Base-by-base conservation (phyloP, 2,888 invertebrate species). In the Nephrotoma guestfalica region DNA sequence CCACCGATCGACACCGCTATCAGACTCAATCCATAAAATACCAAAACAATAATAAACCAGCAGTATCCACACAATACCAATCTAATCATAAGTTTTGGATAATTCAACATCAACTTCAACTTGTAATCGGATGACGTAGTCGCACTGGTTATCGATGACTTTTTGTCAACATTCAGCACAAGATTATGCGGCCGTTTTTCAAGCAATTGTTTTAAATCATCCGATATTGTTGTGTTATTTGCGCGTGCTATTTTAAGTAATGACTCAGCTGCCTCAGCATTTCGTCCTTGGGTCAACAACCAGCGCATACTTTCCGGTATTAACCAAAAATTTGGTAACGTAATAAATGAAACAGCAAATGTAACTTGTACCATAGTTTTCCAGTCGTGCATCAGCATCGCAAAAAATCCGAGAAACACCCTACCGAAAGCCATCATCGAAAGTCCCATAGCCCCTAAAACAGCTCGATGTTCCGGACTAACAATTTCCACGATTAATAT, bases 11-110 rank as follows among this genome's bases (percentile, higher is more conserved):
- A 93, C 2, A 96, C 95, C 0, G 96, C 94, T 91, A 96, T 96
- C 86, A 97, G 92, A 0, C 95, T 95, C 47, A 97, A 91, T 0
- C 97, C 97, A 89, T 96, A 96, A 90, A 96, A 97, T 30, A 96
- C 94, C 88, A 96, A 94, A 0, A 95, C 95, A 89, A 95, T 94
- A 0, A 96, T 94, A 15, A 96, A 94, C 96, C 96, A 96, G 92
- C 96, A 96, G 88, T 96, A 93, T n/a, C 95, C 94, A 88, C 96
- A 95, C 86, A 94, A 94, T 1, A 93, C 87, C 86, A 91, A 90
- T 83, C 91, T 89, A 89, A 90, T 90, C 86, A 90, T 89, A n/a
- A 91, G 88, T 86, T 88, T 89, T 15, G 87, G 83, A 30, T 88
- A 87, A 43, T 86, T 87, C 15, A 84, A 41, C 4, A 47, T 6